Base-by-base conservation (phyloP, 2,113 vertebrate species). In the Chascanopsetta lugubris region DNA sequence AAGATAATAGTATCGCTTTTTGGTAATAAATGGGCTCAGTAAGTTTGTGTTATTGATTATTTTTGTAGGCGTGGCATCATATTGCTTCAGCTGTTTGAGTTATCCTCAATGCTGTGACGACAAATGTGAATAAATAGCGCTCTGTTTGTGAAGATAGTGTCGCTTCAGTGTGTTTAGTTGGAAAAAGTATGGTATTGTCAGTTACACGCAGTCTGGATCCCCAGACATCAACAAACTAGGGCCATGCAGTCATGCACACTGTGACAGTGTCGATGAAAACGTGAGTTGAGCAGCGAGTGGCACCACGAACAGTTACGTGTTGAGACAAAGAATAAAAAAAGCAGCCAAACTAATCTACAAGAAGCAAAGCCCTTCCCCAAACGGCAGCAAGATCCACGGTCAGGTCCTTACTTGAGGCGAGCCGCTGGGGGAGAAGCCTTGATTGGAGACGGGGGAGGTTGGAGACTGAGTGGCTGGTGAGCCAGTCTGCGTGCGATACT, bases 381-480 rank as follows among this genome's bases (percentile, higher is more conserved):
- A 87, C 89, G 90, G 87, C 88, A 91, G 83, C 85, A 84, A 90
- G 86, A 87, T 89, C 73, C 84, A 85, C 85, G 91, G 87, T 85
- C 85, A 83, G 90, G 89, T 92, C 92, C 95, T 97, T 96, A 99
- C 97, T 95, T 99, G 97, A 83, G 97, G 97, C 90, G 97, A 99
- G 92, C 95, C 95, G 90, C 96, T 95, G 1, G 97, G 97, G 88
- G 97, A 99, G 94, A 98, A 99, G 93, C 95, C 97, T 95, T 98
- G 97, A 95, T 98, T 99, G 96, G 97, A 99, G 95, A 97, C 96
- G 62, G 97, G 97, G 88, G 97, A 99, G 88, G 97, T 99, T 94
- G 97, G 97, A 92, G 97, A 99, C 94, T 99, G 97, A 95, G 94
- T 98, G 94, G 96, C 95, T 27, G 97, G 97, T 89, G 97, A 98